Evolutionary conservation across 2,113 vertebrate genomes (phyloP).

Genomic region (Petroica traversi): DNA sequence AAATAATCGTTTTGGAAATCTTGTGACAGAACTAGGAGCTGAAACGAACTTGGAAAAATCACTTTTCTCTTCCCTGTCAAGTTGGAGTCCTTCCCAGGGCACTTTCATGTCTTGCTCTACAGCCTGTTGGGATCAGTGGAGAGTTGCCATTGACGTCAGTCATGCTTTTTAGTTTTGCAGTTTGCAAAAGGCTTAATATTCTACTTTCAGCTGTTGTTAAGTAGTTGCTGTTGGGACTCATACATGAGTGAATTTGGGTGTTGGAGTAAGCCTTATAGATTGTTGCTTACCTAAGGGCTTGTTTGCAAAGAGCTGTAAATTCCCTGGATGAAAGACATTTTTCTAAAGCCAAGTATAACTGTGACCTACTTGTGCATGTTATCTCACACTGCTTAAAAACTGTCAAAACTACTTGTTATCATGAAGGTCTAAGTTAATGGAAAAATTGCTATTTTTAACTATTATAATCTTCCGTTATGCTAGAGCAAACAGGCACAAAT

Average conservation of each 20-base stretch:
- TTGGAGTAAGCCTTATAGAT: conserved; percentile 30
- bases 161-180: background rate
- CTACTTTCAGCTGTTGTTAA: background rate
- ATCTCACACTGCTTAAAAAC: conserved; percentile 58
- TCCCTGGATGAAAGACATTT: conserved; percentile 55
- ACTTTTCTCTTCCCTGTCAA: background rate
- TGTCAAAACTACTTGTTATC: conserved; percentile 58
- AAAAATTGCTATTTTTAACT: conserved; percentile 43
- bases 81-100: conserved; percentile 11
- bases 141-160: background rate
- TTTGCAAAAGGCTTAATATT: conserved; percentile 10
- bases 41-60: background rate
- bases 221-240: background rate
- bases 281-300: conserved; percentile 60
- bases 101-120: background rate
- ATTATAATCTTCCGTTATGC: background rate
- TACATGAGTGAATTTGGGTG: conserved; percentile 31
- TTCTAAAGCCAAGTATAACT: conserved; percentile 50
- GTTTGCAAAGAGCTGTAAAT: conserved; percentile 55
- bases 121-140: background rate
- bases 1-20: background rate
- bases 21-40: background rate
- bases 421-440: conserved; percentile 38
- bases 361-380: conserved; percentile 65
- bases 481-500: background rate